Evolutionary conservation across 1,140 invertebrate species (phyloP).

Genomic region (Tigriopus japonicus): DNA sequence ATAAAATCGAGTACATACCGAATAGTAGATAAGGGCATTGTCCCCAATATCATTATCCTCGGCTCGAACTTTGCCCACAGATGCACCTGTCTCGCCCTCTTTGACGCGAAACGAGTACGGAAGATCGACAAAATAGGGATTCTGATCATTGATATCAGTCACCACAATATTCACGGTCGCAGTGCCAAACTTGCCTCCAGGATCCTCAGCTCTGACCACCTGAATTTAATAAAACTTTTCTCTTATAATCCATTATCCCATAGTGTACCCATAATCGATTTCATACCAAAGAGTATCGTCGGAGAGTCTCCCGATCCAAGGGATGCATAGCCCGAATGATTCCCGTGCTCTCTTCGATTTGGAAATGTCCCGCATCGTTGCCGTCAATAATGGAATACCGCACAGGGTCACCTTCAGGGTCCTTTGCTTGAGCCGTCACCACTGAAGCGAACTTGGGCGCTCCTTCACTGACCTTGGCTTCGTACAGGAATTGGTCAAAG

Average conservation of each 20-base stretch:
- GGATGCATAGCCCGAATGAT: conserved; percentile 59
- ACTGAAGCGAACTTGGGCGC: conserved; percentile 13
- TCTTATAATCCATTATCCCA: too few species aligned
- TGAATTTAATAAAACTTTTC: too few species aligned
- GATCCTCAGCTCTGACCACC: conserved; percentile 65
- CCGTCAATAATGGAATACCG: conserved; percentile 63
- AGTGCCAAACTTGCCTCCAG: conserved; percentile 54
- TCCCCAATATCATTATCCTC: conserved; percentile 14
- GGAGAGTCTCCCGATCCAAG: conserved; percentile 64
- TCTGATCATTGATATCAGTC: conserved; percentile 71
- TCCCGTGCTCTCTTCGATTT: conserved; percentile 57
- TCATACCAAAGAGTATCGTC: conserved; percentile 55
- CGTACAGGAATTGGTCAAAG: conserved; percentile 55
- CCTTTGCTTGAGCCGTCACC: conserved; percentile 40
- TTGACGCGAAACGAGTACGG: conserved; percentile 69
- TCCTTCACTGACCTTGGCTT: conserved; percentile 30
- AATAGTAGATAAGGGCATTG: conserved; percentile 13
- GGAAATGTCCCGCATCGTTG: conserved; percentile 63
- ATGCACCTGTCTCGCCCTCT: conserved; percentile 46
- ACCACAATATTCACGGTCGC: conserved; percentile 69
- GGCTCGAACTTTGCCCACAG: conserved; percentile 44
- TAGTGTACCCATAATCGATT: too few species aligned
- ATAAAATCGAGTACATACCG: neutral
- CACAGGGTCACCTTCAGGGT: conserved; percentile 70
- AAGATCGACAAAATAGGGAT: conserved; percentile 44